Percentiles rank a stretch among this genome's conserved stretches.
Evolutionary conservation across 1,140 invertebrate species (phyloP).

Genomic region (Cecropterus lyciades): DNA sequence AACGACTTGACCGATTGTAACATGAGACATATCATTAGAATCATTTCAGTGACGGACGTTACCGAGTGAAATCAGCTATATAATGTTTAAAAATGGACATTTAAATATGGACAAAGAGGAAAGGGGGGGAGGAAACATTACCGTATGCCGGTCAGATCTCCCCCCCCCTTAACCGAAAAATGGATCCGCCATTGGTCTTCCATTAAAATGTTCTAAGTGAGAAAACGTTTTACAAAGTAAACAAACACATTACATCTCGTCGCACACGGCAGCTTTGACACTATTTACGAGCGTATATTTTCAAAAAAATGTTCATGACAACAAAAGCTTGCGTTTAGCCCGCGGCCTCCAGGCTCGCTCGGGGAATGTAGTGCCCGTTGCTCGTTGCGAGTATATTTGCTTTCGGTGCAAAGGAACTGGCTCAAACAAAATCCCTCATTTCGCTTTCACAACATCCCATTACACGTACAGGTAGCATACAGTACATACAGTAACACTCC

Average conservation of each 20-base stretch:
- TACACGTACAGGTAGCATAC: conserved; percentile 17
- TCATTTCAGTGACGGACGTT: too few relatives aligned
- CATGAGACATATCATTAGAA: too few relatives aligned
- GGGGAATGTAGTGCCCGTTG: conserved; percentile 38
- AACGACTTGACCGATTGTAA: too few relatives aligned
- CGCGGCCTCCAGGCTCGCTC: conserved; percentile 43
- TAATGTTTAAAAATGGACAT: too few relatives aligned
- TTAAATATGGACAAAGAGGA: too few relatives aligned
- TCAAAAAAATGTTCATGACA: conserved; percentile 14
- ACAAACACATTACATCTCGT: not conserved
- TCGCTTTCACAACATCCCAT: conserved; percentile 36
- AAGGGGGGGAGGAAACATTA: too few relatives aligned
- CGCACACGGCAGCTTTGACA: not conserved
- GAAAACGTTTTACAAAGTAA: not conserved
- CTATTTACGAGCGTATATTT: conserved; percentile 5
- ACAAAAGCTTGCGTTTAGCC: conserved; percentile 42
- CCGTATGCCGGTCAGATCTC: too few relatives aligned
- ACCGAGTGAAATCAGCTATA: too few relatives aligned
- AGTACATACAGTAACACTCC: conserved; percentile 8
- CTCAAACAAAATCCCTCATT: conserved; percentile 48
- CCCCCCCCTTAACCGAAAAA: too few relatives aligned
- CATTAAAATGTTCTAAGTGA: too few relatives aligned
- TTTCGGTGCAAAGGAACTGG: conserved; percentile 41
- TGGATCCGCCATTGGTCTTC: too few relatives aligned
- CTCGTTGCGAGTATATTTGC: conserved; percentile 40